These are phyloP conservation scores for Propithecus deckenii DNA, from an alignment of 2,797 vertebrate genomes.

Conservation along the genomic window DNA sequence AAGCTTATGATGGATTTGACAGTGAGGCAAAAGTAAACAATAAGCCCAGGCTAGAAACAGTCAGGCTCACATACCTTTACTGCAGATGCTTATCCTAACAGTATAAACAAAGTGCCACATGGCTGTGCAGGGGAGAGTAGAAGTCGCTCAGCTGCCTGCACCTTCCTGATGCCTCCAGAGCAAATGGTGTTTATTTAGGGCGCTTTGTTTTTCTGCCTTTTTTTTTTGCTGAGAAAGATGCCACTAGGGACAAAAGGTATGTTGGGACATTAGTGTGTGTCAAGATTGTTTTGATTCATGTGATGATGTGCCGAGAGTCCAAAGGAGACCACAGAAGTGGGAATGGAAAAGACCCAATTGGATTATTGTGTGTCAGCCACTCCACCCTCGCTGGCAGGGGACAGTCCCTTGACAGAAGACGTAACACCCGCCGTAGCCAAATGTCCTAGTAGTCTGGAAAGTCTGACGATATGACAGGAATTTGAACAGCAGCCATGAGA, in stretches of 20 bases:
- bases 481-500: constrained; percentile 46
- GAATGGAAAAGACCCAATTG: neutral
- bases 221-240: neutral
- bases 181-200: constrained; percentile 12
- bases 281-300: constrained; percentile 6
- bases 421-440: constrained; percentile 30
- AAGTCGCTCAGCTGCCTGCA: constrained; percentile 6
- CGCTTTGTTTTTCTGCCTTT: neutral
- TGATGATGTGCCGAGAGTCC: neutral
- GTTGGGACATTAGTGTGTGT: neutral
- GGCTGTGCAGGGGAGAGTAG: neutral
- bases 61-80: constrained; percentile 8
- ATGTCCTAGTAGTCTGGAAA: constrained; percentile 63
- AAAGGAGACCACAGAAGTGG: neutral
- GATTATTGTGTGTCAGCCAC: constrained; percentile 13
- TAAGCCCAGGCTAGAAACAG: constrained; percentile 18
- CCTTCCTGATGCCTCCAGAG: constrained; percentile 5
- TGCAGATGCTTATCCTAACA: neutral
- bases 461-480: constrained; percentile 51
- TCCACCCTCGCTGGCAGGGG: constrained; percentile 64
- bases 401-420: constrained; percentile 47
- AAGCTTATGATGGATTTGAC: constrained; percentile 36
- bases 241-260: neutral
- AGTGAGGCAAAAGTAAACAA: constrained; percentile 68
- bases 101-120: constrained; percentile 15